phyloP scores from a whole-genome alignment of 1,140 invertebrate genomes.

The Leptinotarsa lineolata region DNA sequence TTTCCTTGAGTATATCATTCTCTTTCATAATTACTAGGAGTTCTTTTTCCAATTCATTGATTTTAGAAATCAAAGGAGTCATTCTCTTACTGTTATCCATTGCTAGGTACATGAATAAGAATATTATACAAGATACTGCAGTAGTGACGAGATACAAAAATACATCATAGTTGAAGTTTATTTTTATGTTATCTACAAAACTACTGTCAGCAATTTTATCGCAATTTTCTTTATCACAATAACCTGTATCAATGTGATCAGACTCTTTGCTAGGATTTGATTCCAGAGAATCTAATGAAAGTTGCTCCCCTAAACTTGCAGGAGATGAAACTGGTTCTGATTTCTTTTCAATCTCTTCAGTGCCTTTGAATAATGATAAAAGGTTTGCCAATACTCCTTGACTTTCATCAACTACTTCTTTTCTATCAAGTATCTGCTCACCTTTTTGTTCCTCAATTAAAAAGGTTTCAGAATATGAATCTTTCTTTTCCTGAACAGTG shows the following conservation, averaged over 20 bases:
- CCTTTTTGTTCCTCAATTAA: neutral
- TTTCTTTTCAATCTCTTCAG: neutral
- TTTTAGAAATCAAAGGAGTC: conserved; percentile 61
- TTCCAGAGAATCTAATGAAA: neutral
- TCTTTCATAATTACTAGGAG: conserved; percentile 63
- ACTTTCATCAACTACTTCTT: conserved; percentile 11
- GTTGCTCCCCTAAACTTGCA: neutral
- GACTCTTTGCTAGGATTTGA: neutral
- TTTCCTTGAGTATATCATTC: conserved; percentile 67
- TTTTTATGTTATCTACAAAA: conserved; percentile 16
- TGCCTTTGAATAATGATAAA: neutral
- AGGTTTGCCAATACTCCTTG: neutral
- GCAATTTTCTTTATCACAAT: conserved; percentile 1
- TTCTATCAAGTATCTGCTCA: neutral
- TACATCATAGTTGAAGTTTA: conserved; percentile 39
- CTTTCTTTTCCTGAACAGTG: neutral
- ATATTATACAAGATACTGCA: conserved; percentile 69
- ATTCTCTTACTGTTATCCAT: conserved; percentile 74
- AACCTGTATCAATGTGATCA: neutral
- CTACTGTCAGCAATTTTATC: conserved; percentile 10
- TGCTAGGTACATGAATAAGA: conserved; percentile 77
- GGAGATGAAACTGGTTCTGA: conserved; percentile 10
- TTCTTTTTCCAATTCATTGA: conserved; percentile 67
- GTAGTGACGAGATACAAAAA: conserved; percentile 60
- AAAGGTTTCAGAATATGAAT: conserved; percentile 1